Base-by-base conservation (phyloP, 2,888 invertebrate genomes). In the Catocala nupta region DNA sequence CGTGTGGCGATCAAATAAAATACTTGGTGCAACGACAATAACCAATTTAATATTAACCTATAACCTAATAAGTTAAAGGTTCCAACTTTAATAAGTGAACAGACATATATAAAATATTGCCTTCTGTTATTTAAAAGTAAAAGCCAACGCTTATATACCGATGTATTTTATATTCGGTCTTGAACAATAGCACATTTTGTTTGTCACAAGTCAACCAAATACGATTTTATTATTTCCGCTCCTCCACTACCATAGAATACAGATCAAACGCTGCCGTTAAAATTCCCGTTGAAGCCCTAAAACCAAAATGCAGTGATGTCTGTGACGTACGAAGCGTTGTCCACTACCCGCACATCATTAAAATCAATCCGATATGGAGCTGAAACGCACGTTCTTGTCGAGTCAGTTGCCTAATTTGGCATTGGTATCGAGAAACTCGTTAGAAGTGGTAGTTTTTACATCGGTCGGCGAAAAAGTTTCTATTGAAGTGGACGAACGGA, bases 361-460 rank as follows among this genome's bases (percentile, higher is more conserved):
- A 72, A 75, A 72, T 68, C 55, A 45, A 45, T 74, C 75, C 60
- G 53, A 68, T 77, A 76, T 61, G 72, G 79, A 75, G 70, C 82
- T 75, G 81, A 78, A 73, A 82, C 67, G 76, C 81, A 81, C 82
- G 82, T 77, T 83, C 83, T 80, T 63, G 80, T 67, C 72, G 49
- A 76, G 82, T 75, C 58, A 64, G 81, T 83, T 86, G 75, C 87
- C 87, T 81, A 87, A 90, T 84, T 85, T 83, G 91, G 90, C 75
- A 81, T 80, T 83, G 87, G 87, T 84, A 87, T 88, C 89, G 90
- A 89, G 90, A 91, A 91, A 91, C 91, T 90, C 78, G 89, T 90
- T 90, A 86, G 87, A 86, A 83, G 83, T 82, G 74, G 76, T 71
- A 78, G 83, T 90, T 91, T 90, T 91, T 91, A 81, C 81, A 66